phyloP scores from a whole-genome alignment of 1,140 invertebrate genomes.

The Tetramorium parvispinum region DNA sequence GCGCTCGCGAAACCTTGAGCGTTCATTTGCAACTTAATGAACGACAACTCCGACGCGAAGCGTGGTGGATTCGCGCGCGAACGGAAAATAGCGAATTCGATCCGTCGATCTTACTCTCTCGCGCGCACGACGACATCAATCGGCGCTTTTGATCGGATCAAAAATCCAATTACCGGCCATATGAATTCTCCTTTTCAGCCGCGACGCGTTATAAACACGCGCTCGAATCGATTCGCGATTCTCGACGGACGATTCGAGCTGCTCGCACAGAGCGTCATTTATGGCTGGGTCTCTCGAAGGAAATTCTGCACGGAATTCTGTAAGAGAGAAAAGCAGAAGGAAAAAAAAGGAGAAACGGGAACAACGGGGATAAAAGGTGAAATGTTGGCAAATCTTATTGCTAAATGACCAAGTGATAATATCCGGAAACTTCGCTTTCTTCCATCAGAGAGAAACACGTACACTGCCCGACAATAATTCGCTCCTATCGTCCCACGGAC shows the following conservation, averaged over 20 bases:
- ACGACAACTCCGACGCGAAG: constrained; percentile 27
- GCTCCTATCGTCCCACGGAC: no score
- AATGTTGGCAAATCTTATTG: background rate
- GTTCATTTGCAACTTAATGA: constrained; percentile 65
- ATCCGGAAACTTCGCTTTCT: background rate
- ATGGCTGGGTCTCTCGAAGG: background rate
- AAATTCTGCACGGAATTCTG: background rate
- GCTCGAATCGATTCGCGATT: constrained; percentile 50
- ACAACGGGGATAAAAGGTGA: background rate
- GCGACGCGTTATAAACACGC: constrained; percentile 1
- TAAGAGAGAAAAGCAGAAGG: background rate
- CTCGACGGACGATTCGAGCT: constrained; percentile 41
- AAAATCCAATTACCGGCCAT: constrained; percentile 41
- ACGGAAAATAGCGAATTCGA: constrained; percentile 43
- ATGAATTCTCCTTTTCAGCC: constrained; percentile 35
- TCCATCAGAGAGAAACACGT: background rate
- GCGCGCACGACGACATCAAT: constrained; percentile 30
- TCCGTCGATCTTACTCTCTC: constrained; percentile 31
- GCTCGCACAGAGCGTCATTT: constrained; percentile 37
- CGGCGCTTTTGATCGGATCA: constrained; percentile 51
- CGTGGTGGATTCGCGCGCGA: constrained; percentile 16
- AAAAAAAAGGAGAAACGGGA: background rate
- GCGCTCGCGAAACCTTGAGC: constrained; percentile 63
- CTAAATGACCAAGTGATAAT: background rate
- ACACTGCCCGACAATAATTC: no score